A percentile compares a stretch with the other conserved stretches of the same genome.
Evolutionary conservation across 2,113 vertebrate genomes (phyloP).

Genomic region (Ammodytes marinus): DNA sequence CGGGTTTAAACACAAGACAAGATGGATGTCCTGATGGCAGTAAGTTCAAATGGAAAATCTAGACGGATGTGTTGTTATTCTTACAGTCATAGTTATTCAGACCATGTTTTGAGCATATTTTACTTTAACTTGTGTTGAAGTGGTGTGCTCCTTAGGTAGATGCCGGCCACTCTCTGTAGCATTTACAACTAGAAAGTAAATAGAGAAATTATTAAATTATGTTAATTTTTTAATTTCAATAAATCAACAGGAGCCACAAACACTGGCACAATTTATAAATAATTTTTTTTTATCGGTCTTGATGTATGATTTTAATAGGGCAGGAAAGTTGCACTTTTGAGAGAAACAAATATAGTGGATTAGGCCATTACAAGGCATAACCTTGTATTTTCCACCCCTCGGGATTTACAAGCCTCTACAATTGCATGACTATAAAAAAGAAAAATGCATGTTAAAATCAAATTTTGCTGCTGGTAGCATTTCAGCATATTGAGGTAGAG

Average conservation of each 20-base stretch:
- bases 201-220: too few species aligned
- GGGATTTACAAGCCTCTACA: background rate
- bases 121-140: background rate
- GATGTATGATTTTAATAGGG: background rate
- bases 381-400: background rate
- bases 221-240: background rate
- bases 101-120: background rate
- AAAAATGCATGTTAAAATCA: background rate
- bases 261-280: background rate
- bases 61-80: constrained; percentile 3
- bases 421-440: background rate
- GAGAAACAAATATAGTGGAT: background rate
- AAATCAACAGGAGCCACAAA: background rate
- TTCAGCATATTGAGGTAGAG: background rate
- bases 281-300: background rate
- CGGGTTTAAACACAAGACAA: background rate
- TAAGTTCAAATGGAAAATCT: background rate
- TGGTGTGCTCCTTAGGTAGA: background rate
- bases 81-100: background rate
- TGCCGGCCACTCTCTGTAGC: background rate
- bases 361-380: background rate
- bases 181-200: too few species aligned
- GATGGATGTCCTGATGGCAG: background rate
- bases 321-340: background rate
- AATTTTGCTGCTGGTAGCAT: background rate